Percentiles rank a stretch among this genome's conserved stretches.
These are phyloP conservation scores for Macaria notata DNA, from an alignment of 2,888 invertebrate species.

Conservation along the genomic window DNA sequence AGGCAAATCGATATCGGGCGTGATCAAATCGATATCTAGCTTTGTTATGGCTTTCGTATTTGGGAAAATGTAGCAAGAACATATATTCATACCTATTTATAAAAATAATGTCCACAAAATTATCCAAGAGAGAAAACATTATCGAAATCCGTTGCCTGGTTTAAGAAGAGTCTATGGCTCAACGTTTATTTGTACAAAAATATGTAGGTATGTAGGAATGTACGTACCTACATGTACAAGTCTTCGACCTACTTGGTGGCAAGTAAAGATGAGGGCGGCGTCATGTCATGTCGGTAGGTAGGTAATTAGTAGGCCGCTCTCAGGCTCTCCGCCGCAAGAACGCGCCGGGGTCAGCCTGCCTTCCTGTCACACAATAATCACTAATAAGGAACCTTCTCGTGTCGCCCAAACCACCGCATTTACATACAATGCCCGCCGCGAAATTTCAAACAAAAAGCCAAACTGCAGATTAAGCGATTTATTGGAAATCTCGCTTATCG, in stretches of 20 bases:
- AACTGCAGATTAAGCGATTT: constrained; percentile 38
- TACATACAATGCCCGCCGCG: constrained; percentile 56
- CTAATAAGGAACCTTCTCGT: constrained; percentile 35
- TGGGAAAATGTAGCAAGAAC: too few species aligned
- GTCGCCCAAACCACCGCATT: constrained; percentile 46
- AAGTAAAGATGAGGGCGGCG: neutral
- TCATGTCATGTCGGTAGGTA: constrained; percentile 7
- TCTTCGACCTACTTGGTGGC: too few species aligned
- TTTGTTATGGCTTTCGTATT: too few species aligned
- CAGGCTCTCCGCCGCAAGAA: constrained; percentile 12
- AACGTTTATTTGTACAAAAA: too few species aligned
- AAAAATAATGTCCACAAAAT: too few species aligned
- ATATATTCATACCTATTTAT: too few species aligned
- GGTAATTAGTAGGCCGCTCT: constrained; percentile 20
- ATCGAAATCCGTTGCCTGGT: too few species aligned
- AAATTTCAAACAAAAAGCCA: constrained; percentile 45
- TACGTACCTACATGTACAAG: too few species aligned
- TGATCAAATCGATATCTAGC: too few species aligned
- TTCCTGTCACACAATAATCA: constrained; percentile 39
- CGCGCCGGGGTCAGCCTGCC: constrained; percentile 28
- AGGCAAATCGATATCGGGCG: constrained; percentile 3
- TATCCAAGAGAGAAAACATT: too few species aligned
- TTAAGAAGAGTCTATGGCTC: too few species aligned
- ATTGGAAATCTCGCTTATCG: constrained; percentile 36
- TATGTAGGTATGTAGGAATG: too few species aligned